A percentile compares a stretch with the other conserved stretches of the same genome.
Conservation (phyloP, 2,888 invertebrate species). For the Andrena bicolor region DNA sequence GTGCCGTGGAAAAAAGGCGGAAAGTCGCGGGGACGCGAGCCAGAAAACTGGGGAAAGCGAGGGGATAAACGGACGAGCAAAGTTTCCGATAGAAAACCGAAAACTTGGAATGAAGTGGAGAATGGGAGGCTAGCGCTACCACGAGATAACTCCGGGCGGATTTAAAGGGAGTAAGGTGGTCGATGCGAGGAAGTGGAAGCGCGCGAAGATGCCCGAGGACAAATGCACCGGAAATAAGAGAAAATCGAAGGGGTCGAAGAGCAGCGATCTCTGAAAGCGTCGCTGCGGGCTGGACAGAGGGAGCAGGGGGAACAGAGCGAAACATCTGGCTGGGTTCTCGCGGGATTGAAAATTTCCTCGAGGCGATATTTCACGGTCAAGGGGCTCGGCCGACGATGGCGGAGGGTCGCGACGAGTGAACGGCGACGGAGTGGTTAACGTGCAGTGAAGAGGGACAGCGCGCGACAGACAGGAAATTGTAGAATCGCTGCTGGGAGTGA, state of each 20-base stretch:
- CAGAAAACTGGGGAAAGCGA: neutral
- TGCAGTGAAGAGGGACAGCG: slow-evolving; percentile 12
- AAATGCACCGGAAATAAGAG: slow-evolving; percentile 58
- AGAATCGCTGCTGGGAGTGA: slow-evolving; percentile 41
- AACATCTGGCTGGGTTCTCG: neutral
- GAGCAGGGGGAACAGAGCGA: neutral
- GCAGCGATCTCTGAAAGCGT: slow-evolving; percentile 44
- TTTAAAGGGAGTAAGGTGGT: slow-evolving; percentile 42
- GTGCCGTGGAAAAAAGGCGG: too few relatives aligned
- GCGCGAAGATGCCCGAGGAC: slow-evolving; percentile 59
- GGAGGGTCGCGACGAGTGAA: slow-evolving; percentile 10
- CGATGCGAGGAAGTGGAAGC: slow-evolving; percentile 50
- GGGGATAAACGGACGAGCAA: slow-evolving; percentile 4
- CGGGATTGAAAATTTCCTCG: slow-evolving; percentile 14
- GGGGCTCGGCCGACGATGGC: slow-evolving; percentile 18
- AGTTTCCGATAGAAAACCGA: neutral
- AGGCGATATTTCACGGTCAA: slow-evolving; percentile 14
- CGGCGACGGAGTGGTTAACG: neutral
- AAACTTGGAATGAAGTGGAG: neutral
- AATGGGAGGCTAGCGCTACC: slow-evolving; percentile 15
- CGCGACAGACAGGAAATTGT: slow-evolving; percentile 23
- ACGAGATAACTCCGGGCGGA: slow-evolving; percentile 16
- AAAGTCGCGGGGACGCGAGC: too few relatives aligned
- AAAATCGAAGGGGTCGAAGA: slow-evolving; percentile 33
- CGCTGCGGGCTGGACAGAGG: neutral